Base-by-base conservation (phyloP, 1,140 invertebrate species). In the Macrocentrus cingulum region DNA sequence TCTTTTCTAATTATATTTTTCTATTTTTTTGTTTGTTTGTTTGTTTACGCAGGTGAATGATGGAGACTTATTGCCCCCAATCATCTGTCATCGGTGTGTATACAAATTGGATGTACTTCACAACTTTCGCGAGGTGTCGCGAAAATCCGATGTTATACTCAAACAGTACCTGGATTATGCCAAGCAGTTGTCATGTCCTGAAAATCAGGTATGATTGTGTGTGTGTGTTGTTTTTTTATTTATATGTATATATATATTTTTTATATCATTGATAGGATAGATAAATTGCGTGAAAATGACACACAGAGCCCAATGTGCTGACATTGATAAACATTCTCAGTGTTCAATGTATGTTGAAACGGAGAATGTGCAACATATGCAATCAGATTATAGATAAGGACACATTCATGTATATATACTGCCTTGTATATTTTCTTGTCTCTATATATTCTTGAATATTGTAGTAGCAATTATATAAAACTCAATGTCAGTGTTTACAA, bases 161-260 rank as follows among this genome's bases (percentile, higher is more conserved):
- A 80, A 80, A 72, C 80, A 81, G 71, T 83, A 81, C 71, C 69
- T 82, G 66, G 74, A 75, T 63, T 80, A 76, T 67, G 74, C 80
- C 61, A 80, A 81, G 66, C 74, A 76, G 62, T 67, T 76, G 68
- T 73, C 71, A 60, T 68, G 66, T 16, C 65, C 68, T 42, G 72
- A 77, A 62, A 69, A 70, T 56, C 68, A 75, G 73, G 77, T 79
- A 70, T 62, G 41, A 48, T 22, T 29, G 56, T 32, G 6, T 13
- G 25, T 29, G 56, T 32, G 6, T 13, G 19, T 29, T 18, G 13
- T 16, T 34, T 16, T 34, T 13, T 32, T 36, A 15, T n/a, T 34
- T 36, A 23, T 34, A 15, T 13, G 15, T 34, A 13, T 49, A 23
- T 13, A 16, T 49, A 34, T n/a, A 16, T 5, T 37, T 9, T 7